phyloP scores from a whole-genome alignment of 2,797 vertebrate genomes.

The Ispidina picta region DNA sequence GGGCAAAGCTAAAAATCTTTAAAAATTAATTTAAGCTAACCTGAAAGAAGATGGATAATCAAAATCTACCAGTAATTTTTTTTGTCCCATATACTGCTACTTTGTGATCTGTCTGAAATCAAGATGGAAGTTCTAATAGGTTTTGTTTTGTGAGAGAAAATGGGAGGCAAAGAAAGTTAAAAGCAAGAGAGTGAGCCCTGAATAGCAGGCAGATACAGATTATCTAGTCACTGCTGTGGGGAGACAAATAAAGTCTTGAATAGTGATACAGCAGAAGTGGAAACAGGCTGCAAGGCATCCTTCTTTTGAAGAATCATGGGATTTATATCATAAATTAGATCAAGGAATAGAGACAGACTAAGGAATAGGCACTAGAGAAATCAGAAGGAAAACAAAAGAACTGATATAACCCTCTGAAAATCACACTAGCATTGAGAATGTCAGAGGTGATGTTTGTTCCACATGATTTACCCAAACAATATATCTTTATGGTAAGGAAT shows the following conservation, averaged over 20 bases:
- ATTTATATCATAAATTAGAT: not conserved
- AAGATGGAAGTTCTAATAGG: not conserved
- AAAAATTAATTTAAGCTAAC: not conserved
- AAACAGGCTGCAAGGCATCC: not conserved
- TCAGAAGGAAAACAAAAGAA: not conserved
- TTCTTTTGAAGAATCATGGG: not conserved
- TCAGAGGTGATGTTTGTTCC: not conserved
- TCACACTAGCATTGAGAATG: not conserved
- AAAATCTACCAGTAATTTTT: not conserved
- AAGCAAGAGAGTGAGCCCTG: not conserved
- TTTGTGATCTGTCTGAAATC: not conserved
- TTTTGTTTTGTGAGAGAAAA: not conserved
- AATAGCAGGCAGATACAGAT: not conserved
- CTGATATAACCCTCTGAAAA: not conserved
- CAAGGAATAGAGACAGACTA: not conserved
- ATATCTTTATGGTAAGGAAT: not conserved
- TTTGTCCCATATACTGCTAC: not conserved
- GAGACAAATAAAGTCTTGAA: not conserved
- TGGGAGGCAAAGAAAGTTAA: not conserved
- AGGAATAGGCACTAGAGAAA: not conserved
- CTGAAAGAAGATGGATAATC: not conserved
- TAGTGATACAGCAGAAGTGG: not conserved
- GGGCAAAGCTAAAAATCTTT: not conserved
- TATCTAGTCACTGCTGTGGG: not conserved
- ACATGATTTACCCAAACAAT: not conserved